Base-by-base conservation (phyloP, 2,113 vertebrate species). In the Campylomormyrus tamandua region DNA sequence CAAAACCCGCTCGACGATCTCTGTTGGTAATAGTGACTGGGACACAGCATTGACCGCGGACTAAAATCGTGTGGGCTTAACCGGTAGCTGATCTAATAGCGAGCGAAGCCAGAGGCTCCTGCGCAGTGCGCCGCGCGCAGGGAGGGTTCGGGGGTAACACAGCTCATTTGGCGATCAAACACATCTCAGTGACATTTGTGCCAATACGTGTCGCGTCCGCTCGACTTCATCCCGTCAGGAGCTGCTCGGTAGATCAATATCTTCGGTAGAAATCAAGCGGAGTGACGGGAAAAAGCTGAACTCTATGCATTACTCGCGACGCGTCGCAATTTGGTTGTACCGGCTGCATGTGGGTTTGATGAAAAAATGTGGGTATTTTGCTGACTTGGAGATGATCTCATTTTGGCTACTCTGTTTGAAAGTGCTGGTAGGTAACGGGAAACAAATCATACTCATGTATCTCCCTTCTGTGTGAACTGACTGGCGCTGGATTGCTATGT, bases 371-470 rank as follows among this genome's bases (percentile, higher is more conserved):
- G 85, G 46, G 89, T 88, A 53, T 90, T 83, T 91, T 90, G 90
- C 87, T 91, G 92, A 90, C 39, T 89, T 91, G 90, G 92, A 92
- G 91, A 93, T 93, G 93, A 93, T 93, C 83, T 93, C 93, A 35
- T 92, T 93, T 27, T 93, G 93, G 93, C 93, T 92, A 88, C 90
- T 93, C 48, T 92, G 90, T 90, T 90, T 92, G 56, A 93, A 91
- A 91, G 89, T 93, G 87, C 91, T 93, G 93, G 93, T 93, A 92
- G 91, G 93, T 93, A 92, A 90, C 56, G 77, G 83, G 77, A 58
- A 35, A 83, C 27, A 39, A 53, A 89, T 83, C 27, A 27, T 42
- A 46, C 24, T 50, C 24, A 13, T 42, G 66, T 89, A 77, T 91
- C 77, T 90, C 83, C 39, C 9, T 46, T 84, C 19, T 88, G 88